phyloP scores from a whole-genome alignment of 2,797 vertebrate genomes.

The Lepus townsendii region DNA sequence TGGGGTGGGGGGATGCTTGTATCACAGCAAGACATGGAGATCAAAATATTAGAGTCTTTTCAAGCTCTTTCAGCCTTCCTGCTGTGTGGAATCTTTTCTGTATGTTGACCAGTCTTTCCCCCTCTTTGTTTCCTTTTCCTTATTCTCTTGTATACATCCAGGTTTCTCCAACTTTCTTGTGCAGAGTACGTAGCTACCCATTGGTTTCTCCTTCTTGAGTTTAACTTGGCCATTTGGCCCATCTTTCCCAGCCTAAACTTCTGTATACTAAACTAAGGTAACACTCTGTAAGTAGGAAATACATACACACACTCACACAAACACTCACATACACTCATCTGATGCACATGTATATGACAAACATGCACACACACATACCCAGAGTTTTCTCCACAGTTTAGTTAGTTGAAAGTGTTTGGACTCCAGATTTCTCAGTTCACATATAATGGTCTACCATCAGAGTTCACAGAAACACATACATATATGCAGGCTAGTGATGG shows the following conservation, averaged over 20 bases:
- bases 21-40: background rate
- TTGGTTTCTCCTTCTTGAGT: background rate
- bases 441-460: background rate
- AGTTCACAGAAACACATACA: background rate
- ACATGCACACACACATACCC: background rate
- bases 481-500: background rate
- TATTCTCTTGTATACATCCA: background rate
- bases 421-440: background rate
- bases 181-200: background rate
- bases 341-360: too few relatives aligned
- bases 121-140: background rate
- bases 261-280: background rate
- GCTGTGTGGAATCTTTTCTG: background rate
- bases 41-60: background rate
- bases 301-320: too few relatives aligned
- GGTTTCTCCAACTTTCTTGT: background rate
- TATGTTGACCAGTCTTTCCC: background rate
- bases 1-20: background rate
- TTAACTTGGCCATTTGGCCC: background rate
- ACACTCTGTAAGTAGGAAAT: background rate
- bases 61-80: background rate
- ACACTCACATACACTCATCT: background rate
- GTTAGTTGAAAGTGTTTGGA: background rate
- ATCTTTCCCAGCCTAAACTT: background rate
- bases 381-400: background rate